phyloP scores from a whole-genome alignment of 2,797 vertebrate genomes.

The Pipistrellus pipistrellus region DNA sequence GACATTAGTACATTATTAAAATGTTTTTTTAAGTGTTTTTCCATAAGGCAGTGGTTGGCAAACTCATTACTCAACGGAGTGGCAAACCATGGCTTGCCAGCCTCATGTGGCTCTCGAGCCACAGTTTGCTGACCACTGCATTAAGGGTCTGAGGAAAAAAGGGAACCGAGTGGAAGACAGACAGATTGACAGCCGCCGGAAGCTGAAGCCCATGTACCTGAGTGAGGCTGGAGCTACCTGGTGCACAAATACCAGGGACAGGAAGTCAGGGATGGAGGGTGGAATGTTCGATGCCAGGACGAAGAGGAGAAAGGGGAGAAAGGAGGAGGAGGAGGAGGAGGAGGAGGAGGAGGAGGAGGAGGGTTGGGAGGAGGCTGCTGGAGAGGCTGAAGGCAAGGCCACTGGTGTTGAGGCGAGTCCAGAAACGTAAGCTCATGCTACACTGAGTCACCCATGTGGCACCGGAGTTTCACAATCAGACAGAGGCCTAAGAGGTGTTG shows the following conservation, averaged over 20 bases:
- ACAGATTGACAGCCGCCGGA: too few relatives aligned
- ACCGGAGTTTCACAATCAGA: not conserved
- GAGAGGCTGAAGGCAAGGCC: not conserved
- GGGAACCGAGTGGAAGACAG: too few relatives aligned
- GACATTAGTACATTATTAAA: too few relatives aligned
- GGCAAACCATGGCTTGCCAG: too few relatives aligned
- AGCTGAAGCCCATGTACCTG: not conserved
- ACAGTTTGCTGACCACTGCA: too few relatives aligned
- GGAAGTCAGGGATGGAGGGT: not conserved
- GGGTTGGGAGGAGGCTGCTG: not conserved
- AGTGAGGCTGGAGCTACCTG: not conserved
- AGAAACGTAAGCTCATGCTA: not conserved
- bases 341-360: not conserved
- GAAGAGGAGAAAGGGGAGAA: too few relatives aligned
- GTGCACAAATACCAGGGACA: not conserved
- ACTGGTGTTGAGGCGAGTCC: not conserved
- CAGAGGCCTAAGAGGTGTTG: not conserved
- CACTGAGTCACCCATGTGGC: not conserved
- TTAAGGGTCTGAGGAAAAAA: not conserved
- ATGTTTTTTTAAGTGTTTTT: too few relatives aligned
- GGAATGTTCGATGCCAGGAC: not conserved
- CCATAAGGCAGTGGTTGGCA: too few relatives aligned
- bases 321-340: too few relatives aligned
- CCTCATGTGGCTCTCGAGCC: too few relatives aligned
- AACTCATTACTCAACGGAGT: too few relatives aligned